These are phyloP conservation scores for Clarias laeviceps DNA, from an alignment of 2,797 vertebrate species.

Conservation along the genomic window DNA sequence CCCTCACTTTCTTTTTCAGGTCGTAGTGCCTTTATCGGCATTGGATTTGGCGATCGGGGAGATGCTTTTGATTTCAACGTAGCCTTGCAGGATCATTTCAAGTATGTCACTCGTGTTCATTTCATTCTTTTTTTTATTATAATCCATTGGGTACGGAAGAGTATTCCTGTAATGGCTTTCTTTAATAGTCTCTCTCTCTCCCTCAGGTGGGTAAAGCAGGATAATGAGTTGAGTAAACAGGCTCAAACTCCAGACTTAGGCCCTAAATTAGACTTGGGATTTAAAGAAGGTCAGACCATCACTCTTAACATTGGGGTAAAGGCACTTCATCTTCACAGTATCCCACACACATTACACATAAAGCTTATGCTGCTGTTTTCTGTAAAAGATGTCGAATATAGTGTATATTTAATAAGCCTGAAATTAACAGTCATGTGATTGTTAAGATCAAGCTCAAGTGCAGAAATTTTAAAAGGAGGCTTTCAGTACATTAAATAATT, in stretches of 20 bases:
- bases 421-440: not conserved
- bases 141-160: not conserved
- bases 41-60: slow-evolving; percentile 90
- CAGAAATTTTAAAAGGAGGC: not conserved
- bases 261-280: slow-evolving; percentile 91
- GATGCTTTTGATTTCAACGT: slow-evolving; percentile 96
- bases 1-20: slow-evolving; percentile 68
- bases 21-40: slow-evolving; percentile 92
- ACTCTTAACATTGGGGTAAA: slow-evolving; percentile 91
- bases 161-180: not conserved
- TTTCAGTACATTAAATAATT: not conserved
- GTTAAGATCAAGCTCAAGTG: not conserved
- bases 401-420: not conserved
- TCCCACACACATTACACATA: not conserved
- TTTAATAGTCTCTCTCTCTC: not conserved
- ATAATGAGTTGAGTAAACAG: slow-evolving; percentile 86
- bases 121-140: not conserved
- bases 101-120: slow-evolving; percentile 73
- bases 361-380: not conserved
- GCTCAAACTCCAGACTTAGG: slow-evolving; percentile 82
- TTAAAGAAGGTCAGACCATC: slow-evolving; percentile 96
- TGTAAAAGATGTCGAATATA: not conserved
- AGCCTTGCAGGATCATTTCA: slow-evolving; percentile 94
- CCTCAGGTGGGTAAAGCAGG: slow-evolving; percentile 91
- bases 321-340: not conserved